A percentile compares a stretch with the other conserved stretches of the same genome.
Conservation (phyloP, 2,113 vertebrate genomes). For the Strix uralensis region DNA sequence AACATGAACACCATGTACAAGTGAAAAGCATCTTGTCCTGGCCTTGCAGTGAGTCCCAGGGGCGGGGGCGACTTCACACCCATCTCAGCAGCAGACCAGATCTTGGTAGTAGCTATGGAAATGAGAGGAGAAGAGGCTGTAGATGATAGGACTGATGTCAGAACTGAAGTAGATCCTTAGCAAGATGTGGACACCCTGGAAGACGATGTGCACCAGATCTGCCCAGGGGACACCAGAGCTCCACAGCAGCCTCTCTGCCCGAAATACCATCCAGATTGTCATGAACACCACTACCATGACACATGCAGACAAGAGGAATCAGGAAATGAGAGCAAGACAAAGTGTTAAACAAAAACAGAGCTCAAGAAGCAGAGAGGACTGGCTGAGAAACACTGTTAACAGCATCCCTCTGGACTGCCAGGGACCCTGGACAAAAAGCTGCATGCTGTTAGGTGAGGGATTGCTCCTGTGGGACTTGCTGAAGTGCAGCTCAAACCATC, state of each 20-base stretch:
- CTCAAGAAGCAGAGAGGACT: neutral
- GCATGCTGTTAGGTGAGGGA: neutral
- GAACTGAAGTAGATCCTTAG: constrained; percentile 76
- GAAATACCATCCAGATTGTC: constrained; percentile 77
- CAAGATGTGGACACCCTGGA: constrained; percentile 60
- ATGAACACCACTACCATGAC: constrained; percentile 73
- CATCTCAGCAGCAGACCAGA: constrained; percentile 54
- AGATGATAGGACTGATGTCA: constrained; percentile 76
- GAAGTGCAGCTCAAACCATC: neutral
- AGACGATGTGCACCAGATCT: constrained; percentile 71
- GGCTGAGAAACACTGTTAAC: neutral
- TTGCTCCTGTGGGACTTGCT: neutral
- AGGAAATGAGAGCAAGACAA: neutral
- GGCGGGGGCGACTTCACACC: neutral
- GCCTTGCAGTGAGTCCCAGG: neutral
- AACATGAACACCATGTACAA: neutral
- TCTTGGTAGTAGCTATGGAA: constrained; percentile 74
- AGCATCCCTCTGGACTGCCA: neutral
- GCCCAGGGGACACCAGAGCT: constrained; percentile 75
- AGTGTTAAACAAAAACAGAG: neutral
- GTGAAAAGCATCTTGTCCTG: neutral
- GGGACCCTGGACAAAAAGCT: neutral
- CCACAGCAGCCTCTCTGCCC: constrained; percentile 76
- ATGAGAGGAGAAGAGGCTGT: constrained; percentile 76
- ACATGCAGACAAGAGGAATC: neutral